A percentile compares a stretch with the other conserved stretches of the same genome.
These are phyloP conservation scores for Helostoma temminkii DNA, from an alignment of 2,797 vertebrate species.

Conservation along the genomic window DNA sequence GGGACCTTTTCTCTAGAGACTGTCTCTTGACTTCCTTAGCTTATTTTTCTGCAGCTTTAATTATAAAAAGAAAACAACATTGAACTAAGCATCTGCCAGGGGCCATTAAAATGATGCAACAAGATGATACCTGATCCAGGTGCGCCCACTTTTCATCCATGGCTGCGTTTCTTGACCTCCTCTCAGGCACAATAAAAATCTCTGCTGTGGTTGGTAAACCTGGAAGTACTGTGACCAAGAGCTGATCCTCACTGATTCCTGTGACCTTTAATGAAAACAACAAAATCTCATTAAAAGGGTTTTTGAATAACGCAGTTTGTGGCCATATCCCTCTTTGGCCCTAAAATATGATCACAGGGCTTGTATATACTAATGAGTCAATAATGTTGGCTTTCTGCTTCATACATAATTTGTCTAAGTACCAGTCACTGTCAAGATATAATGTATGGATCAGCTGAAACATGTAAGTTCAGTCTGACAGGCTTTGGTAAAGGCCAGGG, in stretches of 20 bases:
- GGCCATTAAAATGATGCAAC: constrained; percentile 26
- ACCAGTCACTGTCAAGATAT: constrained; percentile 66
- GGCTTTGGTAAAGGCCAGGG: constrained; percentile 71
- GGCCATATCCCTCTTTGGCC: constrained; percentile 1
- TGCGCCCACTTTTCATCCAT: constrained; percentile 81
- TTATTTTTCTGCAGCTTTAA: constrained; percentile 30
- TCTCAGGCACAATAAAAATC: constrained; percentile 89
- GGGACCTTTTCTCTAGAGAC: constrained; percentile 30
- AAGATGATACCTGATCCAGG: constrained; percentile 86
- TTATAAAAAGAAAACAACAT: constrained; percentile 33
- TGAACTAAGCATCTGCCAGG: constrained; percentile 17
- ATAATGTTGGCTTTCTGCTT: constrained; percentile 43
- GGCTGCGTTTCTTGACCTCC: constrained; percentile 65
- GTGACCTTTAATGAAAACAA: constrained; percentile 84
- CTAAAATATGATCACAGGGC: constrained; percentile 13
- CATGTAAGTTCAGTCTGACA: constrained; percentile 71
- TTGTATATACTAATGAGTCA: constrained; percentile 43
- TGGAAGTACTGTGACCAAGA: constrained; percentile 89
- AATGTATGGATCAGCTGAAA: constrained; percentile 62
- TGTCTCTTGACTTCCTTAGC: constrained; percentile 2
- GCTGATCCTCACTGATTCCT: constrained; percentile 86
- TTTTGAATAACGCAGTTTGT: constrained; percentile 27
- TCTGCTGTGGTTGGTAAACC: constrained; percentile 90
- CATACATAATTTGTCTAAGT: constrained; percentile 66
- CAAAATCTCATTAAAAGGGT: constrained; percentile 37